These are phyloP conservation scores for Scytalopus superciliaris DNA, from an alignment of 2,113 vertebrate genomes.

Conservation along the genomic window DNA sequence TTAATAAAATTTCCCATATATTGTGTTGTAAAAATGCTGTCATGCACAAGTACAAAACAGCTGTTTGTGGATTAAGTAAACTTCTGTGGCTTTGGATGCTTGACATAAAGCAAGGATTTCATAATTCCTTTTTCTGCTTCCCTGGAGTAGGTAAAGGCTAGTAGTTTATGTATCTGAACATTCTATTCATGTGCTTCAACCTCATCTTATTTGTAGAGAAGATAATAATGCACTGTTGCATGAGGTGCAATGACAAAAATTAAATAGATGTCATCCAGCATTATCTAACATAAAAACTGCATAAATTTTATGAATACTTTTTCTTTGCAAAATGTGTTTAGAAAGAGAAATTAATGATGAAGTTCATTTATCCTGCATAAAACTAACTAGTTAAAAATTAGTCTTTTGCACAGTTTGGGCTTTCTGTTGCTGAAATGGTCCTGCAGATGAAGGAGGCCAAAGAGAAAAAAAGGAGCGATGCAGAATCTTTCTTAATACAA, in stretches of 20 bases:
- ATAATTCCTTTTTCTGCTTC: background rate
- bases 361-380: background rate
- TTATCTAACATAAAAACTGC: background rate
- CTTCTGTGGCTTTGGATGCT: background rate
- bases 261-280: background rate
- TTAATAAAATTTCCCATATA: background rate
- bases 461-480: background rate
- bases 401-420: background rate
- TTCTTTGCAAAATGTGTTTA: background rate
- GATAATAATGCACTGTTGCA: background rate
- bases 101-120: background rate
- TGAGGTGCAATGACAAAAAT: background rate
- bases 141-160: background rate
- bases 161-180: background rate
- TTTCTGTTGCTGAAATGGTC: background rate
- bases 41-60: background rate
- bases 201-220: background rate
- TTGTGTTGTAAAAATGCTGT: background rate
- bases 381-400: background rate
- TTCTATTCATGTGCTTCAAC: background rate
- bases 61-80: background rate
- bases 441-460: background rate
- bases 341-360: background rate
- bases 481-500: background rate
- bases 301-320: background rate